These are phyloP conservation scores for Pyrgus malvae DNA, from an alignment of 2,888 invertebrate genomes.

Conservation along the genomic window DNA sequence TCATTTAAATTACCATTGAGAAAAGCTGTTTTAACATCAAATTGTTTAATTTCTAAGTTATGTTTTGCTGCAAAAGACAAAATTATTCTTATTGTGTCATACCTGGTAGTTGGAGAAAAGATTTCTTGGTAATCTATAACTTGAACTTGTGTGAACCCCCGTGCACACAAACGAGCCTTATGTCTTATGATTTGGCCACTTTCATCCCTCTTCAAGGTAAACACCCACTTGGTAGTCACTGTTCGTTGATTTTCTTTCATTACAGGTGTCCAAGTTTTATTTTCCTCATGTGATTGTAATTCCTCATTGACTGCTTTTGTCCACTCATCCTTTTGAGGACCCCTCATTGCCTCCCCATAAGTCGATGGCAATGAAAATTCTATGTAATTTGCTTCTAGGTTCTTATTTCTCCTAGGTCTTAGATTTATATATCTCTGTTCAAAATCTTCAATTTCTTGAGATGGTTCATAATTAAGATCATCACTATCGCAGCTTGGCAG, in stretches of 20 bases:
- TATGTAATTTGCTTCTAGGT: no score
- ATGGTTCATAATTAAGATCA: no score
- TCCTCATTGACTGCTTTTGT: background rate
- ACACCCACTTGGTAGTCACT: background rate
- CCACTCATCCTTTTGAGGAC: background rate
- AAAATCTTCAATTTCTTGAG: no score
- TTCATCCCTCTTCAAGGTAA: background rate
- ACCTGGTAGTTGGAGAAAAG: background rate
- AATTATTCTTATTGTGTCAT: background rate
- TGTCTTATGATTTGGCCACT: background rate
- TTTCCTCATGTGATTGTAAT: background rate
- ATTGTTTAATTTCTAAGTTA: background rate
- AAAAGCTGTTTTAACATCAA: background rate
- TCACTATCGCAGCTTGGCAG: no score
- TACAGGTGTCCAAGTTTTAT: background rate
- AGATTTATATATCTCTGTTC: no score
- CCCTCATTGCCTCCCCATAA: background rate
- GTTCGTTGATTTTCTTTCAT: background rate
- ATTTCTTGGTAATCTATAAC: background rate
- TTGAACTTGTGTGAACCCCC: background rate
- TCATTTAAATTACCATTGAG: background rate
- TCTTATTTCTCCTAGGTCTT: no score
- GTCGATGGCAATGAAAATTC: no score
- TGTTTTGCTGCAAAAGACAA: background rate
- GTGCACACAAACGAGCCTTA: background rate